Evolutionary conservation across 2,888 invertebrate species (phyloP).

Genomic region (Spodoptera picta): DNA sequence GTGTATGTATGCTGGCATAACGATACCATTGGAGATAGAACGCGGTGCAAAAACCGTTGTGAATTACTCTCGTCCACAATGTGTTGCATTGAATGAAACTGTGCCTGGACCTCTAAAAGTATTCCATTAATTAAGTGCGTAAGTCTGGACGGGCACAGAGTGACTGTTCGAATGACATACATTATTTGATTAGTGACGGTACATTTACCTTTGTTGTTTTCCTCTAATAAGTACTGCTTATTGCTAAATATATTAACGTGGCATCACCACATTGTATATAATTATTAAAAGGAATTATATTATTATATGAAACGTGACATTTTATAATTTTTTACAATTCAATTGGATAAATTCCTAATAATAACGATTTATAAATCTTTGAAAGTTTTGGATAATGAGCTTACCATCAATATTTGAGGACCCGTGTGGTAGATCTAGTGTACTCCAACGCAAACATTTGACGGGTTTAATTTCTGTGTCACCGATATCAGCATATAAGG

Average conservation of each 20-base stretch:
- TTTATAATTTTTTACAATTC: too few relatives aligned
- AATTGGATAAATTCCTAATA: too few relatives aligned
- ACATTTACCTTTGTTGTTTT: slow-evolving; percentile 21
- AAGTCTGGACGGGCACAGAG: slow-evolving; percentile 24
- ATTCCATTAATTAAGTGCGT: slow-evolving; percentile 42
- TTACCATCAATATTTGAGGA: slow-evolving; percentile 54
- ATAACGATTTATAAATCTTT: too few relatives aligned
- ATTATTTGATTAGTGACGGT: slow-evolving; percentile 2
- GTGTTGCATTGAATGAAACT: slow-evolving; percentile 38
- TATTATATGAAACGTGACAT: not conserved
- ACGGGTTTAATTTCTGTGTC: slow-evolving; percentile 59
- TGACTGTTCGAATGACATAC: slow-evolving; percentile 3
- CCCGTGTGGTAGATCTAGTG: slow-evolving; percentile 67
- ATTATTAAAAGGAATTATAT: slow-evolving; percentile 21
- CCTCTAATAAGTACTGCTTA: slow-evolving; percentile 6
- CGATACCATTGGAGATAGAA: slow-evolving; percentile 67
- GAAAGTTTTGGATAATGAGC: slow-evolving; percentile 1
- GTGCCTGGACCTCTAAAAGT: slow-evolving; percentile 37
- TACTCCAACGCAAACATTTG: slow-evolving; percentile 77
- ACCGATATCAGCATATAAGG: slow-evolving; percentile 62
- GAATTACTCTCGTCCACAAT: slow-evolving; percentile 27
- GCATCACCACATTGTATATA: slow-evolving; percentile 6
- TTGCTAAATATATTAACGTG: not conserved
- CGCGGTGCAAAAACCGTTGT: slow-evolving; percentile 55
- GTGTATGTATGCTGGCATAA: slow-evolving; percentile 53